Evolutionary conservation across 2,113 vertebrate genomes (phyloP).

Genomic region (Numida meleagris): DNA sequence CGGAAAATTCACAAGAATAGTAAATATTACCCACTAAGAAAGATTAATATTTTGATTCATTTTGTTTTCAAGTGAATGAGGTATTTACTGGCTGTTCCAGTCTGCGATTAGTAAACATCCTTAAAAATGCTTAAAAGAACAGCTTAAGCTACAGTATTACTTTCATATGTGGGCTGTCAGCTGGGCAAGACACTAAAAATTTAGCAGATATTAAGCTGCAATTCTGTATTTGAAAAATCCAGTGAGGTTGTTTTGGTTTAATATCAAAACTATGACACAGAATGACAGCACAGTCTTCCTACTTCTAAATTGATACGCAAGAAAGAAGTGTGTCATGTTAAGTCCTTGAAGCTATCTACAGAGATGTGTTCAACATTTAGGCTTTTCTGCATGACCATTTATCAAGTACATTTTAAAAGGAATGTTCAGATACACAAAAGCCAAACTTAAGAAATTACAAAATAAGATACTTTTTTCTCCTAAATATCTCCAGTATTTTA

Average conservation of each 20-base stretch:
- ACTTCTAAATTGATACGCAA: neutral
- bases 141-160: neutral
- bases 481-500: neutral
- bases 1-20: constrained; percentile 48
- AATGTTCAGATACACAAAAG: neutral
- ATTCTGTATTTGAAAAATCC: neutral
- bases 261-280: neutral
- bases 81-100: constrained; percentile 48
- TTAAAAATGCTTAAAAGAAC: neutral
- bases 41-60: constrained; percentile 67
- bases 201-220: neutral
- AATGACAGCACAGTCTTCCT: neutral
- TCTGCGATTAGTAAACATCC: constrained; percentile 47
- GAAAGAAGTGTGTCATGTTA: neutral
- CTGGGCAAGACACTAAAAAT: neutral
- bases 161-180: neutral
- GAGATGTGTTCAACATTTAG: fast-evolving
- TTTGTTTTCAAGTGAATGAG: constrained; percentile 50
- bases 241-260: neutral
- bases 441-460: neutral
- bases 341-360: neutral
- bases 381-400: neutral
- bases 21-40: constrained; percentile 63
- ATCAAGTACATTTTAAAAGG: neutral
- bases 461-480: neutral